These are phyloP conservation scores for Oenanthe melanoleuca DNA, from an alignment of 2,113 vertebrate species.

Conservation along the genomic window DNA sequence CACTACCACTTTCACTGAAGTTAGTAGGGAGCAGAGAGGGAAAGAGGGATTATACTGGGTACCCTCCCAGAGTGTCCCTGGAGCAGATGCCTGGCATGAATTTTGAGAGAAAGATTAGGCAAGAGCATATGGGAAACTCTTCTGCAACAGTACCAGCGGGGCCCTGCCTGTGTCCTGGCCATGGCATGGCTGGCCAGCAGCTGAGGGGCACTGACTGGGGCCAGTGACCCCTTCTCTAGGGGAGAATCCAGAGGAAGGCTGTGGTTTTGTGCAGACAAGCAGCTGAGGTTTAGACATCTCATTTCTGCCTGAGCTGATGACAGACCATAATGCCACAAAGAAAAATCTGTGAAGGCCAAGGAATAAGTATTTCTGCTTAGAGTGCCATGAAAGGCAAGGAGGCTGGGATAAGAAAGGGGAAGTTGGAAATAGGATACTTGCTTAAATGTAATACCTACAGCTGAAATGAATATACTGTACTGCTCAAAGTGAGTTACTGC, in stretches of 20 bases:
- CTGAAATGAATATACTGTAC: not conserved
- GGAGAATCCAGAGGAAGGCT: not conserved
- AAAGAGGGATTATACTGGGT: not conserved
- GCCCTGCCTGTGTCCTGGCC: not conserved
- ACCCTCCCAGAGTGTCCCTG: accelerated
- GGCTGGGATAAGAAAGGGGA: not conserved
- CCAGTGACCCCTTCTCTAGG: accelerated
- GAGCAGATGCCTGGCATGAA: not conserved
- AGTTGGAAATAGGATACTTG: not conserved
- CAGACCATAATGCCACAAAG: not conserved
- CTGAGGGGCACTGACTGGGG: accelerated
- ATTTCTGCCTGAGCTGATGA: not conserved
- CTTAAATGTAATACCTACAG: not conserved
- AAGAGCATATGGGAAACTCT: accelerated
- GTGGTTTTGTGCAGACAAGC: not conserved
- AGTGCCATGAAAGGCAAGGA: not conserved
- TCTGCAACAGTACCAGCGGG: not conserved
- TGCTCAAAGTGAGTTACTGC: not conserved
- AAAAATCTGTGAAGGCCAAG: not conserved
- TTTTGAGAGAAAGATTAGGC: not conserved
- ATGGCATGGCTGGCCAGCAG: not conserved
- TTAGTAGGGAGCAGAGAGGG: not conserved
- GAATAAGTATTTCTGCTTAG: not conserved
- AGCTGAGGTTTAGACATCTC: not conserved
- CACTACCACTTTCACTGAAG: not conserved